These are phyloP conservation scores for Daphoenositta chrysoptera DNA, from an alignment of 2,113 vertebrate genomes.

Conservation along the genomic window DNA sequence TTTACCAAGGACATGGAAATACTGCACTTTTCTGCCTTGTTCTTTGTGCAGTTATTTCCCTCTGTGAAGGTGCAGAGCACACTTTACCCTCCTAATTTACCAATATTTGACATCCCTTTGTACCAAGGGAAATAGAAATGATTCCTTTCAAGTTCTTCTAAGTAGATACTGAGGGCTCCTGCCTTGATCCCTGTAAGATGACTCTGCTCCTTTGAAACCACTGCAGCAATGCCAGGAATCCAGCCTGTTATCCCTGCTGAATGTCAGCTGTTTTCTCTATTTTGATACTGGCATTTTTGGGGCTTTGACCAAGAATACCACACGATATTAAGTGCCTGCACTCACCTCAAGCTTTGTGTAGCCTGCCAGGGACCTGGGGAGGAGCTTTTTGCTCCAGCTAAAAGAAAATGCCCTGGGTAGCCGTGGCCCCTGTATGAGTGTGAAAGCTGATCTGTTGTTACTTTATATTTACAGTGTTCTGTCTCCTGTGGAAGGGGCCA, in stretches of 20 bases:
- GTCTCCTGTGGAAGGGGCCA: conserved; percentile 89
- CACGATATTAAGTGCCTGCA: not conserved
- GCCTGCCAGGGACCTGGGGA: not conserved
- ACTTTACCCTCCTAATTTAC: not conserved
- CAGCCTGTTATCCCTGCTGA: conserved; percentile 21
- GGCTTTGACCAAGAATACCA: not conserved
- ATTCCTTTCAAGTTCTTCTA: not conserved
- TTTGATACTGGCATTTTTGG: not conserved
- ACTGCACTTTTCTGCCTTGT: not conserved
- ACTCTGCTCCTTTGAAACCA: not conserved
- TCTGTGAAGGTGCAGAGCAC: not conserved
- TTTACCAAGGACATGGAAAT: not conserved
- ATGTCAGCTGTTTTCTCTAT: conserved; percentile 7
- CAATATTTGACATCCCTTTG: conserved; percentile 12
- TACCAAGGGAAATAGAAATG: conserved; percentile 16
- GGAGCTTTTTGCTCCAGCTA: not conserved
- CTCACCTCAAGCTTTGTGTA: not conserved
- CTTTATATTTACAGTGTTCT: conserved; percentile 88
- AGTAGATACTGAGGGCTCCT: not conserved
- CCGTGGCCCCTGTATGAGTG: not conserved
- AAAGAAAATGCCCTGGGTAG: not conserved
- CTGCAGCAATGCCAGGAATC: conserved; percentile 18
- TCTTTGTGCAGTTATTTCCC: not conserved
- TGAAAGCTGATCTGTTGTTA: conserved; percentile 68
- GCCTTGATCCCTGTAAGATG: conserved; percentile 17